Conservation (phyloP, 2,888 invertebrate genomes). For the Trimorus sp. region DNA sequence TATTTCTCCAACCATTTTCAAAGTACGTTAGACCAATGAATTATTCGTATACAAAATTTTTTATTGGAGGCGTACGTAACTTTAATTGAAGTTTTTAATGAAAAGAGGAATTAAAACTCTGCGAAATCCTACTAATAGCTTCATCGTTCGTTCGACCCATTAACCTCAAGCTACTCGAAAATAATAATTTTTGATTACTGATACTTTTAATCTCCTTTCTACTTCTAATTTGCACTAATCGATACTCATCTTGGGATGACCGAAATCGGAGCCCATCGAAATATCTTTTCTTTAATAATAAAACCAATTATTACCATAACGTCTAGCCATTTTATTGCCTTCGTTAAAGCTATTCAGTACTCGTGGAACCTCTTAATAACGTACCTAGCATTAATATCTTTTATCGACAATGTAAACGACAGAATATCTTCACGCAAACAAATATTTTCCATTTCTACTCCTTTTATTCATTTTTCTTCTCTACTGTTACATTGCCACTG, state of each 20-base stretch:
- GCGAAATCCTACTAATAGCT: too few relatives aligned
- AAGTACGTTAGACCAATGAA: too few relatives aligned
- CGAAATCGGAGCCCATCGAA: conserved; percentile 12
- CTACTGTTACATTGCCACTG: too few relatives aligned
- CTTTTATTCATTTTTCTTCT: too few relatives aligned
- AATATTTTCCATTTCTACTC: conserved; percentile 31
- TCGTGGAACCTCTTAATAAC: not conserved
- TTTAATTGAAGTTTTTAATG: too few relatives aligned
- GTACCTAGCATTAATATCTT: not conserved
- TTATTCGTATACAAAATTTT: too few relatives aligned
- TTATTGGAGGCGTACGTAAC: too few relatives aligned
- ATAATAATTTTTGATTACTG: conserved; percentile 31
- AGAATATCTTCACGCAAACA: conserved; percentile 18
- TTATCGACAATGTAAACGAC: conserved; percentile 19
- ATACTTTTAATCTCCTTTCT: conserved; percentile 40
- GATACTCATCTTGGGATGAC: conserved; percentile 25
- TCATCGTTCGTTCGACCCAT: too few relatives aligned
- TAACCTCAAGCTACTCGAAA: conserved; percentile 16
- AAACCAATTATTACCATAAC: not conserved
- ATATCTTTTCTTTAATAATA: conserved; percentile 22
- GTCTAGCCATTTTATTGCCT: not conserved
- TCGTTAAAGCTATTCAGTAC: not conserved
- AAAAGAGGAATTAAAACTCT: too few relatives aligned
- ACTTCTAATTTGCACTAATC: conserved; percentile 17
- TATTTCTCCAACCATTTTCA: too few relatives aligned